Evolutionary conservation across 2,888 invertebrate species (phyloP).

Genomic region (Trichogramma evanescens): DNA sequence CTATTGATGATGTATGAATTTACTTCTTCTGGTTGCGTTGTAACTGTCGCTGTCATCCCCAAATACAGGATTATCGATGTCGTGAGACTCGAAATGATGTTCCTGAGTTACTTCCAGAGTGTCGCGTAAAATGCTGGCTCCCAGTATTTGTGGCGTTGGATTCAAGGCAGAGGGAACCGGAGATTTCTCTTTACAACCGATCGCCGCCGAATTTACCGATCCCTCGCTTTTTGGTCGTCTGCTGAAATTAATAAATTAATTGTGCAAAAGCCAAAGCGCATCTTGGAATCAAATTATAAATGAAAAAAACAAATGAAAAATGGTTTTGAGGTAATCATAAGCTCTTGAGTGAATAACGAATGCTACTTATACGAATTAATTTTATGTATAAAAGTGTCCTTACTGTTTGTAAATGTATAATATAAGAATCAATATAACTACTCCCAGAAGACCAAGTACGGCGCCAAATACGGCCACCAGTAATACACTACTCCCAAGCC

Average conservation of each 20-base stretch:
- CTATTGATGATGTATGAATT: constrained; percentile 25
- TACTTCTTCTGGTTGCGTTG: constrained; percentile 57
- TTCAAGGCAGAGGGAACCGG: constrained; percentile 40
- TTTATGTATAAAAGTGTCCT: constrained; percentile 37
- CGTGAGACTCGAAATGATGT: constrained; percentile 46
- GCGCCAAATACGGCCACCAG: constrained; percentile 63
- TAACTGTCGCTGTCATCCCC: constrained; percentile 43
- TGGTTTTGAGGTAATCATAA: background rate
- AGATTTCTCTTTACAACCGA: constrained; percentile 41
- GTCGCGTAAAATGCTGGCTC: constrained; percentile 50
- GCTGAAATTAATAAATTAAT: constrained; percentile 23
- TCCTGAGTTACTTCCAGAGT: constrained; percentile 45
- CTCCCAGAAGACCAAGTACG: constrained; percentile 64
- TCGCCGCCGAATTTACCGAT: constrained; percentile 42
- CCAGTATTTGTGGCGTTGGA: constrained; percentile 50
- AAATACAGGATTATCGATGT: constrained; percentile 49
- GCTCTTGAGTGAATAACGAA: background rate
- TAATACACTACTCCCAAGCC: constrained; percentile 49
- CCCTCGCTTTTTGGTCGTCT: constrained; percentile 39
- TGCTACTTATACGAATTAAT: background rate
- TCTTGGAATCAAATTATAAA: background rate
- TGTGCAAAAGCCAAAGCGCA: background rate
- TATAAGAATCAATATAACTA: constrained; percentile 68
- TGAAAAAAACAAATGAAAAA: background rate
- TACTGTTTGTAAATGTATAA: constrained; percentile 71